Conservation (phyloP, 1,140 invertebrate species). For the Potamilus streckersoni region DNA sequence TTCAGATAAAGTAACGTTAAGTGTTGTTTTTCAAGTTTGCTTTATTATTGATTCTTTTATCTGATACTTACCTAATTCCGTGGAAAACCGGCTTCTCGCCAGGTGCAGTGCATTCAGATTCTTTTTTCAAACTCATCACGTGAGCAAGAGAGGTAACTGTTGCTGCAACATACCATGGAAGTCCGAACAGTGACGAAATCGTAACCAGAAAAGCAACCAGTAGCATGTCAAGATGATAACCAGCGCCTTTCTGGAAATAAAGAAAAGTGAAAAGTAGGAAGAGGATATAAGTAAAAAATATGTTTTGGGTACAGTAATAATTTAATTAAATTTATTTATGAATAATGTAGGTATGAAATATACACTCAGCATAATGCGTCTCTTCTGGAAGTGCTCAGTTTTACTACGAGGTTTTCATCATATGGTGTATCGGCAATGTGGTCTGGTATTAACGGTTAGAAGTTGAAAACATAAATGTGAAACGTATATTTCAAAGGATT, state of each 20-base stretch:
- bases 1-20: too few species aligned
- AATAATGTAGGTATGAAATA: too few species aligned
- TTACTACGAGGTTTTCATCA: too few species aligned
- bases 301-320: background rate
- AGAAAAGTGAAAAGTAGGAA: conserved; percentile 61
- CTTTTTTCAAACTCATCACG: conserved; percentile 95
- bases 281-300: background rate
- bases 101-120: conserved; percentile 97
- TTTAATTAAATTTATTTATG: background rate
- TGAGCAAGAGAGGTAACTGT: conserved; percentile 98
- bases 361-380: too few species aligned
- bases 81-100: conserved; percentile 98
- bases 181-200: conserved; percentile 91
- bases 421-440: too few species aligned
- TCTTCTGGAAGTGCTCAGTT: too few species aligned
- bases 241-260: conserved; percentile 95
- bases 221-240: conserved; percentile 98
- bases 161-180: conserved; percentile 96
- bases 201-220: conserved; percentile 89
- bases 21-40: too few species aligned
- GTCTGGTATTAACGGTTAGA: too few species aligned
- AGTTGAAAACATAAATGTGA: too few species aligned
- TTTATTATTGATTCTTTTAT: too few species aligned
- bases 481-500: too few species aligned
- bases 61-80: conserved; percentile 75